Evolutionary conservation across 2,888 invertebrate genomes (phyloP), one percentile per base, ranked within the genome.

Genomic region (Erpobdella octoculata): DNA sequence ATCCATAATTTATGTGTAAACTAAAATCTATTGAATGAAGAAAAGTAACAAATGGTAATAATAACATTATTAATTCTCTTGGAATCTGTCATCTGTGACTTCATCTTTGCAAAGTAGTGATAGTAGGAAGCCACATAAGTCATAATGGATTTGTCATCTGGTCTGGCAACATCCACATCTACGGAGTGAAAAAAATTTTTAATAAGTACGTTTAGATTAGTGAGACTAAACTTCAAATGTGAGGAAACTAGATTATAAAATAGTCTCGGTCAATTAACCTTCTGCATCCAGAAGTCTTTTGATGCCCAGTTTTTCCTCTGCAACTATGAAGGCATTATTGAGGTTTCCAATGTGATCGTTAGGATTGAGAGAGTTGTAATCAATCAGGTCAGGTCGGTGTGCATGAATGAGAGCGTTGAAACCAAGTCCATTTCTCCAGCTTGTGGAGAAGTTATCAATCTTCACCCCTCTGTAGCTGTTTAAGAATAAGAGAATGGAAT

Each of bases 81-180:
- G 38, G 96, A 96, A 78, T 95, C 95, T 83, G 96, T 97, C 86
- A 93, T 91, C 82, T 97, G 97, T 81, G 92, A 94, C 87, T 96
- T 97, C 93, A 97, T 95, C 78, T 95, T 88, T 61, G 97, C 96
- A 86, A 98, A 98, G 72, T 96, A 95, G 85, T 98, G 97, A 85
- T 98, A 98, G 85, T 96, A 97, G 21, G 94, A 93, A 1, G 97
- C 96, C 46, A 98, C 95, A 83, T 98, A 98, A 31, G 97, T 98
- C 86, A 98, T 92, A 81, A 98, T 93, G 38, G 95, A 95, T 85
- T 96, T 97, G 86, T 98, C 98, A 82, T 97, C 97, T 0, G 96
- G 96, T 62, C 92, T 87, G 70, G 87, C 89, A 0, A 91, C 93
- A 85, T 97, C 96, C 76, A 98, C 91, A 84, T 98, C 94, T 89